These are phyloP conservation scores for Tachysurus fulvidraco DNA, from an alignment of 2,113 vertebrate genomes.

Conservation along the genomic window DNA sequence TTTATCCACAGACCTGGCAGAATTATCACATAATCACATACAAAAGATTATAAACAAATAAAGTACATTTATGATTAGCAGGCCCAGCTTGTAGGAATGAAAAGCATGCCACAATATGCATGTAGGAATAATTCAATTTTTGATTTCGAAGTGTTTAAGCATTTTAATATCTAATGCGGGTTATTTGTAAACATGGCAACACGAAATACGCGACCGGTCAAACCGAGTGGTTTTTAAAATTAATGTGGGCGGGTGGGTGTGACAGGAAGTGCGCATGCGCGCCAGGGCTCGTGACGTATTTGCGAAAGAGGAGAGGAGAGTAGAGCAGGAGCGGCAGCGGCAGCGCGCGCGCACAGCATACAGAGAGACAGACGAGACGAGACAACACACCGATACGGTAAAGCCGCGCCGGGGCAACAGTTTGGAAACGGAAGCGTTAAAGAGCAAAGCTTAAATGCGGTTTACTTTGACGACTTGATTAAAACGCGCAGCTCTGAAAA, in stretches of 20 bases:
- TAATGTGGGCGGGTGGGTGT: slow-evolving; percentile 49
- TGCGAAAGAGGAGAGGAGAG: slow-evolving; percentile 63
- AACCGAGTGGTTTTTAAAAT: slow-evolving; percentile 7
- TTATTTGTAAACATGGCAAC: neutral
- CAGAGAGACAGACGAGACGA: slow-evolving; percentile 54
- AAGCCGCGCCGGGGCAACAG: slow-evolving; percentile 26
- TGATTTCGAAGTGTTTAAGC: too few species aligned
- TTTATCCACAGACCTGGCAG: neutral
- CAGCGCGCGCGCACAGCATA: neutral
- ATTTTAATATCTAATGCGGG: neutral
- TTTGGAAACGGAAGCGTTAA: neutral
- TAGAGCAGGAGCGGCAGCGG: slow-evolving; percentile 60
- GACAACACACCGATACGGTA: neutral
- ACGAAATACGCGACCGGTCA: neutral
- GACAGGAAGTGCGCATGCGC: slow-evolving; percentile 66
- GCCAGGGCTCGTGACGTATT: slow-evolving; percentile 65
- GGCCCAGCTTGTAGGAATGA: neutral
- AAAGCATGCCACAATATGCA: neutral
- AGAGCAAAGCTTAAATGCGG: slow-evolving; percentile 6
- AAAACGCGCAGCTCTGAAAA: neutral
- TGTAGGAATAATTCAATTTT: neutral
- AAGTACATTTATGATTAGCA: neutral
- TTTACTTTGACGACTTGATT: neutral
- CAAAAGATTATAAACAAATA: neutral
- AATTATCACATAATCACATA: neutral